phyloP scores from a whole-genome alignment of 2,113 vertebrate species.

The Syngnathus scovelli region DNA sequence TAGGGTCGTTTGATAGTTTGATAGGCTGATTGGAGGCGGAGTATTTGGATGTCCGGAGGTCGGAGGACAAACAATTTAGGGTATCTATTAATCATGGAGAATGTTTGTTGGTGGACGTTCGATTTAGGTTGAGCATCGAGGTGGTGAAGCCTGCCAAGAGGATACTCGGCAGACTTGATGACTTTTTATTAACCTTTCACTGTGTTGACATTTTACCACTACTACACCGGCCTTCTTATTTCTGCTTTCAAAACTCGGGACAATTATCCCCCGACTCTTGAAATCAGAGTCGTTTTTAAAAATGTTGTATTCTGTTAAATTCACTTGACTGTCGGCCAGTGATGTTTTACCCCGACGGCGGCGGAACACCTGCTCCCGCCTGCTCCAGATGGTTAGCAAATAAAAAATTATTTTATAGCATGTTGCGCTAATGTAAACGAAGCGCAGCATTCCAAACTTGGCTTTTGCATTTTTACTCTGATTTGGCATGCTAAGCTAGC shows the following conservation, averaged over 20 bases:
- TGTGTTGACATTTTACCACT: background rate
- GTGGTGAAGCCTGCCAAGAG: background rate
- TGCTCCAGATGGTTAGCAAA: constrained; percentile 64
- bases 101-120: background rate
- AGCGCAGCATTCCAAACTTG: constrained; percentile 35
- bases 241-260: background rate
- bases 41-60: background rate
- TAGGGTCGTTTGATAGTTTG: background rate
- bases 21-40: background rate
- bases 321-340: constrained; percentile 28
- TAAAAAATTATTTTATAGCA: constrained; percentile 5
- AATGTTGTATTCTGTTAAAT: background rate
- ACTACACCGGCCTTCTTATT: background rate
- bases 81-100: background rate
- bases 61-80: background rate
- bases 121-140: background rate
- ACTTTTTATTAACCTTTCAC: background rate
- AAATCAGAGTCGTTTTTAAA: background rate
- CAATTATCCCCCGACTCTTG: background rate
- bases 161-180: background rate
- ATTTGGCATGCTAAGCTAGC: background rate
- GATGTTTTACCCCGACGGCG: constrained; percentile 55
- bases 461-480: constrained; percentile 33
- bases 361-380: constrained; percentile 62
- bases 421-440: constrained; percentile 7